These are phyloP conservation scores for Eupristina koningsbergeri DNA, from an alignment of 1,140 invertebrate genomes.

Conservation along the genomic window DNA sequence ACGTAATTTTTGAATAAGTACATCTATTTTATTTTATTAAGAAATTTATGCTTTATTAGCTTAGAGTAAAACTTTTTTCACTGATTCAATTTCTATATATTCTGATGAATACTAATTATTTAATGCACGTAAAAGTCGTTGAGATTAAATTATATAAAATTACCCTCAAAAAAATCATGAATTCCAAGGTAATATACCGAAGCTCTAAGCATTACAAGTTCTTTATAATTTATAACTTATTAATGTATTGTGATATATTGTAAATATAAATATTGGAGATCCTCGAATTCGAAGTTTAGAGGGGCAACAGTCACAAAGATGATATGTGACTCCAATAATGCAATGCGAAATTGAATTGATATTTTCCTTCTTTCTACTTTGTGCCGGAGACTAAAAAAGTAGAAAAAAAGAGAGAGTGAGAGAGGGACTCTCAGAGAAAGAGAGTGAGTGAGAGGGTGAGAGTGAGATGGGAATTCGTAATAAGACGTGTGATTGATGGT, in stretches of 20 bases:
- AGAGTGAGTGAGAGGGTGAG: conserved; percentile 22
- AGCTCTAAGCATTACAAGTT: background rate
- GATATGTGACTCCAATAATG: conserved; percentile 40
- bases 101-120: too few relatives aligned
- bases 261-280: background rate
- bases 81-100: too few relatives aligned
- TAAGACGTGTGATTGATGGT: conserved; percentile 47
- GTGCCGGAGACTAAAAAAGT: background rate
- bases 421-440: conserved; percentile 3
- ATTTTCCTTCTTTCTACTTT: conserved; percentile 15
- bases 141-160: too few relatives aligned
- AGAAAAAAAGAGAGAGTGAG: background rate
- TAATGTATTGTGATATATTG: background rate
- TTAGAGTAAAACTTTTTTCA: too few relatives aligned
- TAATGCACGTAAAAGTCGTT: too few relatives aligned
- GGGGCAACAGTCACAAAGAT: conserved; percentile 23
- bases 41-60: too few relatives aligned
- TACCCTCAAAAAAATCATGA: background rate
- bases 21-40: too few relatives aligned
- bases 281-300: background rate
- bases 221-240: background rate
- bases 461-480: conserved; percentile 44
- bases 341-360: conserved; percentile 47
- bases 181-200: background rate
- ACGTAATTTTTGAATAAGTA: too few relatives aligned